phyloP scores from a whole-genome alignment of 2,113 vertebrate genomes.

The Seriola rivoliana region DNA sequence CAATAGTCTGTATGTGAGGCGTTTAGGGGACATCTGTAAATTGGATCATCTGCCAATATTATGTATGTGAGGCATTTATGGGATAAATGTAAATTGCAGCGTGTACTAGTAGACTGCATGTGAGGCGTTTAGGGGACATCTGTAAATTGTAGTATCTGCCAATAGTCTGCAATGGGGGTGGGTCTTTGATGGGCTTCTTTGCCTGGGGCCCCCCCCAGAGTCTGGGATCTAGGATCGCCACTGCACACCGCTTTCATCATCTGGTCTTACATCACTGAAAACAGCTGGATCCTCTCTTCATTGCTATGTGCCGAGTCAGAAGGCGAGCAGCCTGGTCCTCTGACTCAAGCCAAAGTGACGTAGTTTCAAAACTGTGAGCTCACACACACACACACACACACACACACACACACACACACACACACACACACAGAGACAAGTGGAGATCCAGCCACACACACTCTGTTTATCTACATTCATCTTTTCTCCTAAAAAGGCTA shows the following conservation, averaged over 20 bases:
- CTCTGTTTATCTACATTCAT: conserved; percentile 21
- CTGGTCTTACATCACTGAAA: conserved; percentile 3
- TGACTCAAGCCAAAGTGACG: background rate
- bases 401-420: no score
- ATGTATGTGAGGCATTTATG: no score
- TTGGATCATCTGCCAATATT: no score
- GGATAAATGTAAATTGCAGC: no score
- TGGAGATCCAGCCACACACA: conserved; percentile 2
- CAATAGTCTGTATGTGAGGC: no score
- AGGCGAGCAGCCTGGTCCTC: background rate
- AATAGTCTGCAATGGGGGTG: no score
- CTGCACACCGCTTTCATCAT: background rate
- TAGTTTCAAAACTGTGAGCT: background rate
- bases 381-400: background rate
- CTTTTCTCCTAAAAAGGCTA: conserved; percentile 65
- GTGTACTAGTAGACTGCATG: no score
- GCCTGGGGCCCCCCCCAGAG: no score
- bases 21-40: no score
- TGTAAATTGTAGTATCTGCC: no score
- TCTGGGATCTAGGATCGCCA: background rate
- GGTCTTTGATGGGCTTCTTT: no score
- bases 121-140: no score
- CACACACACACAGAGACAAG: background rate
- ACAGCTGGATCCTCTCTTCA: background rate
- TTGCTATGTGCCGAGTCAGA: background rate